Evolutionary conservation across 2,113 vertebrate species (phyloP).

Genomic region (Aphelocoma coerulescens): DNA sequence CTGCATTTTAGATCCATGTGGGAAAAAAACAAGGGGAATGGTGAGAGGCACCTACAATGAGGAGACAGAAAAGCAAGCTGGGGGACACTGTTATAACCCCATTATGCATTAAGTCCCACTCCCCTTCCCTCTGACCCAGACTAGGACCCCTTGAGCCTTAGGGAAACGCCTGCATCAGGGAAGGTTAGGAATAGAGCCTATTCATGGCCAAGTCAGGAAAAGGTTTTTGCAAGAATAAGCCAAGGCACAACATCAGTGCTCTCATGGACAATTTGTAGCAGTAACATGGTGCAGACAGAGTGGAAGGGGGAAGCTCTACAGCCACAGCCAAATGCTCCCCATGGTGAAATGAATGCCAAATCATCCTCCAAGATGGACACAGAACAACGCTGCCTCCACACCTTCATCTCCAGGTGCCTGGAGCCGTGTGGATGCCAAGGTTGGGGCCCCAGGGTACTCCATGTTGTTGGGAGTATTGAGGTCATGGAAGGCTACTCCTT

Average conservation of each 20-base stretch:
- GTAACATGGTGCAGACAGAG: rapidly evolving
- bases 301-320: background rate
- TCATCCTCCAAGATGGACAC: background rate
- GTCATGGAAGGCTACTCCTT: background rate
- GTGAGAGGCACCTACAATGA: background rate
- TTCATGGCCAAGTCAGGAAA: background rate
- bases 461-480: rapidly evolving
- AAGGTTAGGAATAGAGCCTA: background rate
- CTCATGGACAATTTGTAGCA: background rate
- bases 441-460: rapidly evolving
- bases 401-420: background rate
- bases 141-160: background rate
- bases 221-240: background rate
- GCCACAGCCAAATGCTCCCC: background rate
- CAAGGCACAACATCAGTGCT: rapidly evolving
- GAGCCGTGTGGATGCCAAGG: background rate
- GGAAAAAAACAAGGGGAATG: rapidly evolving
- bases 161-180: background rate
- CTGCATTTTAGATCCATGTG: background rate
- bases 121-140: background rate
- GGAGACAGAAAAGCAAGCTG: background rate
- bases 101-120: rapidly evolving
- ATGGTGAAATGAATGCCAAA: background rate
- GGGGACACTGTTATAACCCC: background rate
- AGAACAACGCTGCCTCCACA: rapidly evolving